Conservation (phyloP, 2,888 invertebrate species). For the Mesorhabditis spiculigera region DNA sequence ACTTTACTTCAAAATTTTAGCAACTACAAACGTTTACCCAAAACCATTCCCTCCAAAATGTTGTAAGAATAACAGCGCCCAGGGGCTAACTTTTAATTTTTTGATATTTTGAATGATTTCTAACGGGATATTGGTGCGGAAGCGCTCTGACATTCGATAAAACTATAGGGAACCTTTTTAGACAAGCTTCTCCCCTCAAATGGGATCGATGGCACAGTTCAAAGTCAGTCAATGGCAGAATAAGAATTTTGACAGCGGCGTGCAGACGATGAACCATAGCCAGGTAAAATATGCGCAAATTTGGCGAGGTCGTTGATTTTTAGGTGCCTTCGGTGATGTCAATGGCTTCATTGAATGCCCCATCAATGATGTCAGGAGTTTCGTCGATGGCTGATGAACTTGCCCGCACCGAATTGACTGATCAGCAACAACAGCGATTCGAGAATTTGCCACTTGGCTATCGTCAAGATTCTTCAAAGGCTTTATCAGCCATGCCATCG, state of each 20-base stretch:
- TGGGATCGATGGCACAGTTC: constrained; percentile 1
- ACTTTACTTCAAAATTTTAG: too few relatives aligned
- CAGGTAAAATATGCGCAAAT: constrained; percentile 23
- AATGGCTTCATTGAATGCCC: constrained; percentile 30
- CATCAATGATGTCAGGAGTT: constrained; percentile 41
- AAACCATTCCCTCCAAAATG: too few relatives aligned
- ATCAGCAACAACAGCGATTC: constrained; percentile 33
- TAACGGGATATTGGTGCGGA: too few relatives aligned
- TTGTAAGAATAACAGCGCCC: too few relatives aligned
- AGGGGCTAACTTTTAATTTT: too few relatives aligned
- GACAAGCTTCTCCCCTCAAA: constrained; percentile 1
- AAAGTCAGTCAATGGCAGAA: constrained; percentile 39
- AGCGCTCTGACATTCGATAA: too few relatives aligned
- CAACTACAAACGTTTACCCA: too few relatives aligned
- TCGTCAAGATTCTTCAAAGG: constrained; percentile 17
- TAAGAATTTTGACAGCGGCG: constrained; percentile 46
- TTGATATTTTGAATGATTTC: too few relatives aligned
- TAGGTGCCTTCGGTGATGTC: constrained; percentile 44
- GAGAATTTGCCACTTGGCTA: constrained; percentile 23
- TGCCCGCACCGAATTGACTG: background rate
- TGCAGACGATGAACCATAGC: constrained; percentile 51
- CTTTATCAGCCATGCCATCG: constrained; percentile 40
- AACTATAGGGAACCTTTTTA: background rate
- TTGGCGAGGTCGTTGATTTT: constrained; percentile 13
- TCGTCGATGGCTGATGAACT: constrained; percentile 33